Conservation (phyloP, 1,140 invertebrate genomes). For the Caenorhabditis remanei region DNA sequence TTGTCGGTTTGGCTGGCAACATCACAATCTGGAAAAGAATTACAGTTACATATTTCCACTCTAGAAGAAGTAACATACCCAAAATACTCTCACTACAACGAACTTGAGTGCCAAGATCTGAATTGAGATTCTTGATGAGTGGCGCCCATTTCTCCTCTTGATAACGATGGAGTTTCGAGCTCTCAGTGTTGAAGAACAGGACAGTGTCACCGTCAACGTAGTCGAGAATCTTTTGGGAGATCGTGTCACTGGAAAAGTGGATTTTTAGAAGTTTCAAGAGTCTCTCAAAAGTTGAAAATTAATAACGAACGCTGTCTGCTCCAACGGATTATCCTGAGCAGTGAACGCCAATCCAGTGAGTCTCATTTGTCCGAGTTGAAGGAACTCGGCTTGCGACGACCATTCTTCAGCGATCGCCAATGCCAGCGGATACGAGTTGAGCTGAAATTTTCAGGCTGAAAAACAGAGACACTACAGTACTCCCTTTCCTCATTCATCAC, state of each 20-base stretch:
- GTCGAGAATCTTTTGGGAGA: conserved; percentile 86
- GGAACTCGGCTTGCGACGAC: conserved; percentile 86
- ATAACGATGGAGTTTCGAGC: conserved; percentile 79
- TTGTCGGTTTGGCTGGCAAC: conserved; percentile 25
- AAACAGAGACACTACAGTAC: conserved; percentile 30
- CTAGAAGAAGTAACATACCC: conserved; percentile 47
- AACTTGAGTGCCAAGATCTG: conserved; percentile 78
- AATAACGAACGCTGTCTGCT: conserved; percentile 80
- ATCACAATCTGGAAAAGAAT: background rate
- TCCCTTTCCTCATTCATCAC: background rate
- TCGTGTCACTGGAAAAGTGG: conserved; percentile 81
- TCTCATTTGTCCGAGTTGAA: conserved; percentile 83
- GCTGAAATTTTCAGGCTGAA: no score
- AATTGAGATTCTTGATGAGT: conserved; percentile 88
- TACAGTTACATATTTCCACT: no score
- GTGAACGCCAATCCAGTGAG: conserved; percentile 89
- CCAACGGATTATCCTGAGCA: conserved; percentile 89
- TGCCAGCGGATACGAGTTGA: conserved; percentile 86
- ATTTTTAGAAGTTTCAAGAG: background rate
- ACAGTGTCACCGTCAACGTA: conserved; percentile 90
- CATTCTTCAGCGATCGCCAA: conserved; percentile 92
- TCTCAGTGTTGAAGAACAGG: conserved; percentile 82
- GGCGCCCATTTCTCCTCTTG: conserved; percentile 90
- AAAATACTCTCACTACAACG: conserved; percentile 79
- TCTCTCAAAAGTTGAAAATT: background rate